These are phyloP conservation scores for Cryptocheilus praepositus DNA, from an alignment of 2,888 invertebrate species.

Conservation along the genomic window DNA sequence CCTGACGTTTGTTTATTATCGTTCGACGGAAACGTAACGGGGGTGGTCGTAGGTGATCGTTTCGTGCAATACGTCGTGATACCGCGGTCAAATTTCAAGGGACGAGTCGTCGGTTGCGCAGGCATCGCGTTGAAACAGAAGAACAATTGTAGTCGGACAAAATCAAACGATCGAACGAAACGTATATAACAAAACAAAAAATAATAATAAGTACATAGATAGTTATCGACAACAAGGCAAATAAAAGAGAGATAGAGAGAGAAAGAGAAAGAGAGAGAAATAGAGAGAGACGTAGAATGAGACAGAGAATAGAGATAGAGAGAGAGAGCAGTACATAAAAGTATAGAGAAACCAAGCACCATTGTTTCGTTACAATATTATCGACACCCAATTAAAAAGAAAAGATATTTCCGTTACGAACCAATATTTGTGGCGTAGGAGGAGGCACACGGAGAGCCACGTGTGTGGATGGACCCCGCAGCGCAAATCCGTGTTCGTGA, in stretches of 20 bases:
- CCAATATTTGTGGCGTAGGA: conserved; percentile 74
- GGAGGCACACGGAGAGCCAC: conserved; percentile 73
- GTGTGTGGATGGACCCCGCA: conserved; percentile 75
- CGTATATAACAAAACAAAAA: not conserved
- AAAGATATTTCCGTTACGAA: conserved; percentile 72
- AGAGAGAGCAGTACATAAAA: conserved; percentile 17
- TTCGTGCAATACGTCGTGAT: not conserved
- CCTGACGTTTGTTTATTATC: conserved; percentile 45
- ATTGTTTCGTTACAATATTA: conserved; percentile 15
- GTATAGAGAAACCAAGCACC: conserved; percentile 24
- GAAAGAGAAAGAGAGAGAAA: conserved; percentile 8
- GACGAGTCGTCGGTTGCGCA: not conserved
- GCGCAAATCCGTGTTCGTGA: conserved; percentile 74
- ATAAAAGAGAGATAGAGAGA: conserved; percentile 11
- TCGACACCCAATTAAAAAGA: conserved; percentile 62
- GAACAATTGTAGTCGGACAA: not conserved
- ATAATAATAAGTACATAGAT: conserved; percentile 1
- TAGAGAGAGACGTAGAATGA: conserved; percentile 12
- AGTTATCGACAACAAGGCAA: conserved; percentile 1
- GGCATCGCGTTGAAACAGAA: conserved; percentile 2
- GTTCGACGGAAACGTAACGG: not conserved
- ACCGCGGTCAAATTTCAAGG: conserved; percentile 2
- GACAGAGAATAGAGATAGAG: conserved; percentile 10
- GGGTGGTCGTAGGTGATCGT: not conserved
- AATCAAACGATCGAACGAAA: conserved; percentile 8